These are phyloP conservation scores for Melinopterus prodromus DNA, from an alignment of 2,888 invertebrate genomes.

Conservation along the genomic window DNA sequence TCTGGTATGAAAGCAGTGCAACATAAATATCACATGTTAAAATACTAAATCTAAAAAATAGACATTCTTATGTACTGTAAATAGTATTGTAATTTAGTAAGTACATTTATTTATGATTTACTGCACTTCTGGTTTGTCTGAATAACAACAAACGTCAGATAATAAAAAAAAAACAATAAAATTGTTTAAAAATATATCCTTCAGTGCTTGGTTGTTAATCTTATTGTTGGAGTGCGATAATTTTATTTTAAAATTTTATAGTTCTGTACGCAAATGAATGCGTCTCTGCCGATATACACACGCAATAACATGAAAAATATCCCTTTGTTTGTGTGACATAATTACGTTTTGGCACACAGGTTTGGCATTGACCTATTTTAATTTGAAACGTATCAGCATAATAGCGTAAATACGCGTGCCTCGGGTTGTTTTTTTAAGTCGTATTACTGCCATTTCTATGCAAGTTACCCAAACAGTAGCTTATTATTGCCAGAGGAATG, in stretches of 20 bases:
- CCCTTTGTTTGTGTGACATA: background rate
- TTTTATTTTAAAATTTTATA: conserved; percentile 4
- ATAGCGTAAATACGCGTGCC: background rate
- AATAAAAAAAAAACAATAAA: background rate
- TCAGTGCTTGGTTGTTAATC: background rate
- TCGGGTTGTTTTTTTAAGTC: background rate
- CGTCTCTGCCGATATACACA: background rate
- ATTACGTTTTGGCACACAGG: background rate
- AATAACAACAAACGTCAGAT: background rate
- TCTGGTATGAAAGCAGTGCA: background rate
- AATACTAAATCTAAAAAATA: background rate
- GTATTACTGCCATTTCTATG: background rate
- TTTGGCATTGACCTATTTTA: background rate
- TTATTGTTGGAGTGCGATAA: background rate
- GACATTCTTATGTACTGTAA: background rate
- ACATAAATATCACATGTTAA: background rate
- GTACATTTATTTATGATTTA: background rate
- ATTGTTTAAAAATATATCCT: background rate
- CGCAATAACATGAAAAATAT: background rate
- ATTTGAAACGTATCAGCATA: background rate
- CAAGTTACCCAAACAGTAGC: background rate
- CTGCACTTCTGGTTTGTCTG: background rate
- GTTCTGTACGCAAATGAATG: background rate
- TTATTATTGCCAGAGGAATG: too few species aligned
- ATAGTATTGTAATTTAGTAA: background rate